Evolutionary conservation across 2,888 invertebrate genomes (phyloP).

Genomic region (Xanthia icteritia): DNA sequence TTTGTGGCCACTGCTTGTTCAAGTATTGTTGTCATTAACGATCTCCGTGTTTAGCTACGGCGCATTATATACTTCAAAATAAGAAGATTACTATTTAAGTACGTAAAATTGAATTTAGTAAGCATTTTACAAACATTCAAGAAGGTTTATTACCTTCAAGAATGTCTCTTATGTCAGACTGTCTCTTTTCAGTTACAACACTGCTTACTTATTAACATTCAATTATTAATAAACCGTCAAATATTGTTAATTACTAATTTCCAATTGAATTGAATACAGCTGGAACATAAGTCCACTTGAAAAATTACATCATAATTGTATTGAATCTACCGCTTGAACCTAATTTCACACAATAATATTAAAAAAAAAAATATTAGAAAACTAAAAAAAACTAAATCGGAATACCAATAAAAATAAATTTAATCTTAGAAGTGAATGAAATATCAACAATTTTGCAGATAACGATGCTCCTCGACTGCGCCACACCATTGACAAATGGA

Average conservation of each 20-base stretch:
- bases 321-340: neutral
- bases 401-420: neutral
- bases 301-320: neutral
- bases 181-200: neutral
- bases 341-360: neutral
- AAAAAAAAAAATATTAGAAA: neutral
- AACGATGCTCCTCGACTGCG: neutral
- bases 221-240: neutral
- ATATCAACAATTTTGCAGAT: neutral
- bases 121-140: neutral
- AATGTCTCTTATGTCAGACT: neutral
- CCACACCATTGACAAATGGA: conserved; percentile 78
- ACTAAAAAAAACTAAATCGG: neutral
- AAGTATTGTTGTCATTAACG: conserved; percentile 31
- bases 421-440: neutral
- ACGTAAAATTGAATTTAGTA: neutral
- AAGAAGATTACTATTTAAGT: neutral
- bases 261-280: neutral
- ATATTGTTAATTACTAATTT: neutral
- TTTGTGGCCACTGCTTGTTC: conserved; percentile 51
- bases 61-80: conserved; percentile 2
- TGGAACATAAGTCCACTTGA: neutral
- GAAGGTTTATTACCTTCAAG: neutral
- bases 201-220: neutral
- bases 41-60: neutral